Base-by-base conservation (phyloP, 2,888 invertebrate species). In the Sabellastarte sp. region DNA sequence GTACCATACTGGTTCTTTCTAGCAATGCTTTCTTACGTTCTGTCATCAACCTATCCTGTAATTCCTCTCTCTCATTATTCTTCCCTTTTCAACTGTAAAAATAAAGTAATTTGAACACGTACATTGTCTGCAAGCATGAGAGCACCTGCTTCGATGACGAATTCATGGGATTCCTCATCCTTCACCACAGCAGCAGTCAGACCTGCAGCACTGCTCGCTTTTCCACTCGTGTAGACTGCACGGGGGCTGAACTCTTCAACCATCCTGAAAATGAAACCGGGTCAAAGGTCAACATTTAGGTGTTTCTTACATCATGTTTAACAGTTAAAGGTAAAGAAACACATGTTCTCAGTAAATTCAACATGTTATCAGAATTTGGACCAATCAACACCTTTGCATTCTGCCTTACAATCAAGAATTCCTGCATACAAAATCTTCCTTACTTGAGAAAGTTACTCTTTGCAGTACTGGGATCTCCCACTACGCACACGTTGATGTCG, bases 131-230 rank as follows among this genome's bases (percentile, higher is more conserved):
- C 99, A 77, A 99, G 87, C 98, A 99, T 98, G 32, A 99, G 86
- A 0, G 99, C 99, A n/a, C 98, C 99, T 4, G 98, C 99, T 87
- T 99, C 99, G 68, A 99, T 99, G 5, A 99, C 98, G 85, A 98
- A 99, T 86, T 99, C 98, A 69, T 91, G 91, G 0, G 96, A 93
- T 84, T 99, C 99, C 83, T 99, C 98, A 80, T 99, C 99, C 85
- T 89, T 90, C 0, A 99, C 97, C 0, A 99, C 99, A 26, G 99
- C 99, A 0, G 99, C 99, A 0, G 99, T 99, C 57, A 99, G 87
- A 87, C 99, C 99, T 59, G 99, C 98, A 0, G 99, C 98, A 1
- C 91, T 91, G 0, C 96, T 97, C 0, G 97, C 99, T 86, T 99
- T 99, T 4, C 99, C 99, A 52, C 96, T 97, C 0, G 99, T 99